A percentile compares a stretch with the other conserved stretches of the same genome.
Evolutionary conservation across 2,888 invertebrate genomes (phyloP).

Genomic region (Ectemnius continuus): DNA sequence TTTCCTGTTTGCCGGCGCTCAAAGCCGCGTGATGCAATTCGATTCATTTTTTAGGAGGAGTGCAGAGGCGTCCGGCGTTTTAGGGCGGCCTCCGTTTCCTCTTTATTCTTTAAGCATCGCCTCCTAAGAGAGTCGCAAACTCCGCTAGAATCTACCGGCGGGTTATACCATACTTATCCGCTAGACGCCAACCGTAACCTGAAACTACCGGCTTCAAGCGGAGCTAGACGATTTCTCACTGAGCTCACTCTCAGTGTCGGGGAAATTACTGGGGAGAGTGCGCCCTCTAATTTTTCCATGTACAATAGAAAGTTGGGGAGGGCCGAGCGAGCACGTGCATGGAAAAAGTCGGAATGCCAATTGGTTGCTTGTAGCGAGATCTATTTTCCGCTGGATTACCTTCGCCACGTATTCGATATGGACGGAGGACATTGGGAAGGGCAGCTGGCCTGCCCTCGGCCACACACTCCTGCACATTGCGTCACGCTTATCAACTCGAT

Average conservation of each 20-base stretch:
- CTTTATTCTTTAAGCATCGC: background rate
- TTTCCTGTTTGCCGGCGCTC: constrained; percentile 34
- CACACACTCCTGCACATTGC: constrained; percentile 43
- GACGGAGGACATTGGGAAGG: constrained; percentile 36
- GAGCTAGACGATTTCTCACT: too few species aligned
- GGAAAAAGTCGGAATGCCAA: background rate
- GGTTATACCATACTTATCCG: too few species aligned
- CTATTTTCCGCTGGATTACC: constrained; percentile 49
- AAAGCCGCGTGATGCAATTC: background rate
- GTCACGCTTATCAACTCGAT: constrained; percentile 58
- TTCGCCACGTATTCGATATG: constrained; percentile 34
- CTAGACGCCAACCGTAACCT: too few species aligned
- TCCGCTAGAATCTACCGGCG: too few species aligned
- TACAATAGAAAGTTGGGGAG: too few species aligned
- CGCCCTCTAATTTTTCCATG: too few species aligned
- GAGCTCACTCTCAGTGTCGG: too few species aligned
- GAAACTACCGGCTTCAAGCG: too few species aligned
- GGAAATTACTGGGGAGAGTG: too few species aligned
- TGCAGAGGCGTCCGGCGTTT: background rate
- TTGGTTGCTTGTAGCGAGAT: constrained; percentile 31
- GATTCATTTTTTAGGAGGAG: constrained; percentile 27
- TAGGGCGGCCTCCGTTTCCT: background rate
- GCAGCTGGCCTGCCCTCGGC: constrained; percentile 38
- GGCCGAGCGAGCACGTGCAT: too few species aligned
- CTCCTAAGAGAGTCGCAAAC: background rate